Evolutionary conservation across 1,140 invertebrate genomes (phyloP), one percentile per base, ranked within the genome.

Genomic region (Meloidogyne hapla): DNA sequence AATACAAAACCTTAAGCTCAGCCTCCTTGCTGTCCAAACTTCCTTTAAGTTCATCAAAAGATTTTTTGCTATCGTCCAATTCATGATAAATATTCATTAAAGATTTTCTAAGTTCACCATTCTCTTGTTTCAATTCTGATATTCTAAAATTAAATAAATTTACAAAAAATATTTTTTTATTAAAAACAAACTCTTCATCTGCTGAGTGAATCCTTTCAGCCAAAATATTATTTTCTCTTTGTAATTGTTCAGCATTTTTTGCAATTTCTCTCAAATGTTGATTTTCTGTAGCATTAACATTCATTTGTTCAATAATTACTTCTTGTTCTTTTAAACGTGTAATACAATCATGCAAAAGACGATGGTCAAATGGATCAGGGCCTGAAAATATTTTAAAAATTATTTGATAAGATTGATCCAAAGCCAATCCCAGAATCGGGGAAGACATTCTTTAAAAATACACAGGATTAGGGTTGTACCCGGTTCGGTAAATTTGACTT

Each of bases 251-350:
- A 13, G 71, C 45, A 18, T 61, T 64, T 15, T 63, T 63, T 28
- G 71, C 71, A n/a, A 64, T 61, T 33, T 73, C 71, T 15, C 38
- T 61, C 21, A 73, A 63, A 10, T 64, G 56, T 21, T 63, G 21
- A 33, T 63, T 73, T n/a, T 63, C 56, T 21, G 23, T 56, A 15
- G 56, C 25, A 61, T 73, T 73, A 40, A 9, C n/a, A 23, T 73
- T 73, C 45, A 64, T 38, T 40, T 73, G 61, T 21, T 73, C 71
- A 21, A 73, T 73, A 64, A 73, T 73, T 25, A 77, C 13, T 38
- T 77, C 74, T 67, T 77, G 76, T 48, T 77, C 76, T 56, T 77
- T 77, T 33, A 77, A 56, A 28, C 76, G 76, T 12, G 76, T 77
- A 25, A 77, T 77, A 38, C 76, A 77, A 48, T 77, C 76, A 56